Evolutionary conservation across 2,797 vertebrate species (phyloP).

Genomic region (Ptychadena robeensis): DNA sequence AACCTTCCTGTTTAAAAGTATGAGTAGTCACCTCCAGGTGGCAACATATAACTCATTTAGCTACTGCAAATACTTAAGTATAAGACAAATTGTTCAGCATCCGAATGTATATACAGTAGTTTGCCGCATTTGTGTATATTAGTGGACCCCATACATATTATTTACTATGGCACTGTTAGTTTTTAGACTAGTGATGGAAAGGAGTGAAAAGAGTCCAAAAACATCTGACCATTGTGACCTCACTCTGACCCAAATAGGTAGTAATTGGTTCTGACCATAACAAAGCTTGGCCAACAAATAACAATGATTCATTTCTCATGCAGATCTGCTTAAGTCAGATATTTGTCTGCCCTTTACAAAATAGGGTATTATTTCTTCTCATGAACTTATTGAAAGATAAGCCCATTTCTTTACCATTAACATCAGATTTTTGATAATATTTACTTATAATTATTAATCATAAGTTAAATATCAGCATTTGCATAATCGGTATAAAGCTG

Average conservation of each 20-base stretch:
- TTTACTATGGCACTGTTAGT: too few relatives aligned
- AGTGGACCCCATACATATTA: too few relatives aligned
- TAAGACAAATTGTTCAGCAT: too few relatives aligned
- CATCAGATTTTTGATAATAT: too few relatives aligned
- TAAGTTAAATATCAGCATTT: constrained; percentile 14
- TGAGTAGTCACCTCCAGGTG: too few relatives aligned
- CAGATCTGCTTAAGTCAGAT: neutral
- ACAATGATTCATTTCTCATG: neutral
- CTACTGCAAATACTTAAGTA: too few relatives aligned
- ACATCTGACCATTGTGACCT: neutral
- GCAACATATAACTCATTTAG: too few relatives aligned
- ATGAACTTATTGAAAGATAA: constrained; percentile 6
- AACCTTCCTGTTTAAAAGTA: too few relatives aligned
- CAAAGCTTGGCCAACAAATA: neutral
- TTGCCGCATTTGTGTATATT: too few relatives aligned
- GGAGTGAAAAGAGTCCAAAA: neutral
- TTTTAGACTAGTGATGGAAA: too few relatives aligned
- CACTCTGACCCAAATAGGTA: neutral
- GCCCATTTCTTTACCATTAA: neutral
- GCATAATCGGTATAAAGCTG: too few relatives aligned
- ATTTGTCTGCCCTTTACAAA: constrained; percentile 26
- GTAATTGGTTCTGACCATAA: neutral
- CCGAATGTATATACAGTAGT: too few relatives aligned
- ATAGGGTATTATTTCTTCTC: constrained; percentile 3
- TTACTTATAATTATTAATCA: neutral